Evolutionary conservation across 64 coral and sea anemone genomes (phyloP), one percentile per base, ranked within the genome.

Genomic region (Montipora capricornis): DNA sequence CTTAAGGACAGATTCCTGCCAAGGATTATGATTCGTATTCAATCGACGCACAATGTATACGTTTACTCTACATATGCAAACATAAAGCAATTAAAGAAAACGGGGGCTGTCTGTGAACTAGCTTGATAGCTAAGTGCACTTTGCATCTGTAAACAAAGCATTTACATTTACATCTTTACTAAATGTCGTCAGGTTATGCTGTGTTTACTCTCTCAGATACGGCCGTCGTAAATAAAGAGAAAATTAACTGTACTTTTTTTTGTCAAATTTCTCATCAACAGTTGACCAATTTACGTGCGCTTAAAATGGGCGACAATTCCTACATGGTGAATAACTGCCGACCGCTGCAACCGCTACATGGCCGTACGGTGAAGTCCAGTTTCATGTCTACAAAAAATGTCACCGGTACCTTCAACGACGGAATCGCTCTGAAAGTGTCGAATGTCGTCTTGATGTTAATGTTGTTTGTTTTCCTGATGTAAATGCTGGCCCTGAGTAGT

Each of bases 261-360:
- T 44, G 6, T 8, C 37, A 37, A 55, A 7, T 11, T 64, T 64
- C 3, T 57, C 53, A 57, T 57, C 11, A 8, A 45, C 77, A 95
- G 93, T 51, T 95, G 11, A 11, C 49, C 46, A 69, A 87, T 68
- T 66, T 95, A 24, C 93, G 93, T 64, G 26, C 20, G 47, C 80
- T 95, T 17, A 86, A 90, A 76, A 47, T 19, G 8, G 58, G 83
- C 17, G 76, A 78, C 16, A 29, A 17, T 3, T 44, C 88, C 1
- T 6, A 17, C 0, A 20, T 71, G 6, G 46, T 57, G 5, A 47
- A 93, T 62, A 93, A 88, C 7, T 92, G 16, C 68, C 90, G 68
- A 24, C 68, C 68, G 5, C 2, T 6, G 47, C 17, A 14, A 2
- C 44, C 82, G 82, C 82, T 57, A 1, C 0, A 57, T 57, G 53